phyloP scores from a whole-genome alignment of 2,113 vertebrate genomes.

The Cyphomyrus discorhynchus region DNA sequence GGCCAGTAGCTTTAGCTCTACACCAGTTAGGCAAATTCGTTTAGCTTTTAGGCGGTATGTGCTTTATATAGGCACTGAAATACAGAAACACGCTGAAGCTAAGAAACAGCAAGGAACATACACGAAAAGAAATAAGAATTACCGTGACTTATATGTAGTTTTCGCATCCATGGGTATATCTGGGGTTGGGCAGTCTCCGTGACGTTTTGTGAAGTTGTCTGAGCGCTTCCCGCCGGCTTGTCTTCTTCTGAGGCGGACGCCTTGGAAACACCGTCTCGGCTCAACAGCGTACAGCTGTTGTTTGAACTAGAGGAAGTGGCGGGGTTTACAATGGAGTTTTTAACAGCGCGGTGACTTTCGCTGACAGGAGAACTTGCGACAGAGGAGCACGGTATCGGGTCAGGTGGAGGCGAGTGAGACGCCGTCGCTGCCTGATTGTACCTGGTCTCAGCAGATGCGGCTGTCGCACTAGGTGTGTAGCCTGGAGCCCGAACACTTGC shows the following conservation, averaged over 20 bases:
- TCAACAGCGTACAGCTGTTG: slow-evolving; percentile 69
- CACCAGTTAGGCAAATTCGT: neutral
- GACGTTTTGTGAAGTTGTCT: slow-evolving; percentile 79
- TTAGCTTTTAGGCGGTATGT: neutral
- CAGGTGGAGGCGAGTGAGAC: slow-evolving; percentile 81
- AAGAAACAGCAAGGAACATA: neutral
- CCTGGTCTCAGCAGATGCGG: slow-evolving; percentile 83
- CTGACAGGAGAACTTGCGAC: slow-evolving; percentile 77
- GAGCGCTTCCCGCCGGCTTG: slow-evolving; percentile 80
- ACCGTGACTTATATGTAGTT: slow-evolving; percentile 98
- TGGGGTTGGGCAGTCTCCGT: slow-evolving; percentile 81
- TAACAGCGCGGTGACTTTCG: slow-evolving; percentile 79
- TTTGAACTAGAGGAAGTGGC: slow-evolving; percentile 67
- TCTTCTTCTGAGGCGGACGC: slow-evolving; percentile 83
- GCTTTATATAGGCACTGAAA: neutral
- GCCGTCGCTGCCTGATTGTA: slow-evolving; percentile 79
- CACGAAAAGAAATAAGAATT: slow-evolving; percentile 50
- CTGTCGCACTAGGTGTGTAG: slow-evolving; percentile 78
- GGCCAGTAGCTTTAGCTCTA: neutral
- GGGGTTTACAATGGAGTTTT: slow-evolving; percentile 82
- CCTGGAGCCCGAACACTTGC: slow-evolving; percentile 78
- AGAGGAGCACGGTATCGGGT: slow-evolving; percentile 82
- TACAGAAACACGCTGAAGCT: neutral
- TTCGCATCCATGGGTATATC: slow-evolving; percentile 99
- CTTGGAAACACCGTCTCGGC: slow-evolving; percentile 82